Percentiles rank a stretch among this genome's conserved stretches.
Conservation (phyloP, 2,888 invertebrate genomes). For the Rhimphoctona megacephalus region DNA sequence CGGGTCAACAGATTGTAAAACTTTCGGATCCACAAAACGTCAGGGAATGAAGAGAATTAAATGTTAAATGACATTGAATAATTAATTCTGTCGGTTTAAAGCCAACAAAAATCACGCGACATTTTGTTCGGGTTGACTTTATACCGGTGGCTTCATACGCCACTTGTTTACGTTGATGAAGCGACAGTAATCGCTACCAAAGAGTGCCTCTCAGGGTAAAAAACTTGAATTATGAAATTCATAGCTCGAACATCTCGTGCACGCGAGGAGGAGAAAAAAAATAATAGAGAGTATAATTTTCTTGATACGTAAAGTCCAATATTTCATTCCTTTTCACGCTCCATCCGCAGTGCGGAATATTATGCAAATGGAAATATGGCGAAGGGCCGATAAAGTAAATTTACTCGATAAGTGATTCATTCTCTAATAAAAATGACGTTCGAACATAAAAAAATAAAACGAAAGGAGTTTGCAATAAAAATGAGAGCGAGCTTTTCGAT, state of each 20-base stretch:
- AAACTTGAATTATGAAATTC: conserved; percentile 34
- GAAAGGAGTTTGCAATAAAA: neutral
- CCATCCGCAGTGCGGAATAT: conserved; percentile 42
- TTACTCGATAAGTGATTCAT: conserved; percentile 46
- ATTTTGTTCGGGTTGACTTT: conserved; percentile 13
- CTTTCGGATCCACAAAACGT: conserved; percentile 3
- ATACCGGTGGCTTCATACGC: neutral
- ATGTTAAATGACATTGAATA: conserved; percentile 43
- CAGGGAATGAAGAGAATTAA: conserved; percentile 14
- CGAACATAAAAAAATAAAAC: neutral
- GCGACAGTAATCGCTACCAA: conserved; percentile 18
- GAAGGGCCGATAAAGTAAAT: conserved; percentile 51
- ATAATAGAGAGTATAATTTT: conserved; percentile 23
- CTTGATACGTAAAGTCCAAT: conserved; percentile 2
- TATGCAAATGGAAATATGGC: conserved; percentile 58
- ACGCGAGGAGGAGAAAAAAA: neutral
- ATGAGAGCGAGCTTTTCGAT: neutral
- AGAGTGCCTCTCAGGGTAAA: conserved; percentile 17
- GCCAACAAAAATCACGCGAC: neutral
- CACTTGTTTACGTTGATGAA: conserved; percentile 5
- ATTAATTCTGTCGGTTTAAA: conserved; percentile 18
- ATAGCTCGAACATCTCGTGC: conserved; percentile 21
- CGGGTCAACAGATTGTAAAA: neutral
- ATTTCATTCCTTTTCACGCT: conserved; percentile 6
- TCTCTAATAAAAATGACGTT: conserved; percentile 23